phyloP scores from a whole-genome alignment of 2,797 vertebrate genomes.

The Sus cebifrons region DNA sequence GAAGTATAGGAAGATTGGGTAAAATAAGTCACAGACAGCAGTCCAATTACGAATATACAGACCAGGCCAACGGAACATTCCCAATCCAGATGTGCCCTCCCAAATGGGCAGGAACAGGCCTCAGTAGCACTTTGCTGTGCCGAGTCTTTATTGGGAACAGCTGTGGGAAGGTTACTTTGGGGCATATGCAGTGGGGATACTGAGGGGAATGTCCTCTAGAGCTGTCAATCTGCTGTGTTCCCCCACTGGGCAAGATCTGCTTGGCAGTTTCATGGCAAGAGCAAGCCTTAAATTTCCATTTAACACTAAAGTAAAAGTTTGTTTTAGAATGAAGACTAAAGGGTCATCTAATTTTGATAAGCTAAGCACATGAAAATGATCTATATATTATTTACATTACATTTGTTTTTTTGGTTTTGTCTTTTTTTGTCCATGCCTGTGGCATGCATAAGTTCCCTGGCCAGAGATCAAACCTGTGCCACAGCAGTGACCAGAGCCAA shows the following conservation, averaged over 20 bases:
- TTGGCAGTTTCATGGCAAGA: not conserved
- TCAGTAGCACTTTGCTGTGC: accelerated
- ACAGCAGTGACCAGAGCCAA: too few species aligned
- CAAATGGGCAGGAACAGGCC: accelerated
- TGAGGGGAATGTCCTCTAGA: too few species aligned
- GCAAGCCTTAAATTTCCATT: not conserved
- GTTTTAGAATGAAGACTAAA: not conserved
- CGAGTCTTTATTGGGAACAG: too few species aligned
- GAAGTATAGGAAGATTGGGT: too few species aligned
- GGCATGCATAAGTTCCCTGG: too few species aligned
- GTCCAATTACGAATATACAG: not conserved
- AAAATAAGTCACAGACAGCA: not conserved
- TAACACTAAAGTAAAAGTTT: not conserved
- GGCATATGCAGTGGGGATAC: too few species aligned
- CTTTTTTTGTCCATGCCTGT: too few species aligned
- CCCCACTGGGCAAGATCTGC: accelerated
- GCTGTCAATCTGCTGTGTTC: not conserved
- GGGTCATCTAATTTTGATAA: not conserved
- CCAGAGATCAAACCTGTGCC: too few species aligned
- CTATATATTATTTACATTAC: not conserved
- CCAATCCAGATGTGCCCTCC: not conserved
- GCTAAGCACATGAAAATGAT: not conserved
- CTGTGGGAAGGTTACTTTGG: not conserved
- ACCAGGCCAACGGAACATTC: not conserved
- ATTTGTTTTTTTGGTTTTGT: too few species aligned